Conservation (phyloP, 1,140 invertebrate genomes). For the Lucilia cuprina region DNA sequence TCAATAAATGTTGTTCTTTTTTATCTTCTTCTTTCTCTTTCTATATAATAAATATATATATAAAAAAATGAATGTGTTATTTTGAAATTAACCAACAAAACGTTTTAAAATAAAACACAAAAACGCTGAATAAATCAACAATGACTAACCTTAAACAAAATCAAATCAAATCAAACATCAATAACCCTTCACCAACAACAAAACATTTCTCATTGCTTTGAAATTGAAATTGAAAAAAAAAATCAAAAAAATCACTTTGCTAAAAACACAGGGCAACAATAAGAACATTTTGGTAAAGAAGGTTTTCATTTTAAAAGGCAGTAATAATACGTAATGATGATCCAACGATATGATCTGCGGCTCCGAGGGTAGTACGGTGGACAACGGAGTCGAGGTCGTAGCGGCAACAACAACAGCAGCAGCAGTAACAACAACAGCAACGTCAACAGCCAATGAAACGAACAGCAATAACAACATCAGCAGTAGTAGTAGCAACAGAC, state of each 20-base stretch:
- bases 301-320: slow-evolving; percentile 63
- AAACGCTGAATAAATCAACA: neutral
- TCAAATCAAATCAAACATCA: neutral
- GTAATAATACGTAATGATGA: slow-evolving; percentile 64
- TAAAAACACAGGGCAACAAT: slow-evolving; percentile 55
- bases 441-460: slow-evolving; percentile 37
- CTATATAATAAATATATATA: slow-evolving; percentile 36
- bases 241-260: slow-evolving; percentile 7
- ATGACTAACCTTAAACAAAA: neutral
- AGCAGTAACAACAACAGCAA: slow-evolving; percentile 42
- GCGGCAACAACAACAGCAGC: slow-evolving; percentile 43
- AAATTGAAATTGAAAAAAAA: neutral
- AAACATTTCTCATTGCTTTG: neutral
- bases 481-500: slow-evolving; percentile 35
- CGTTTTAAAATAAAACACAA: neutral
- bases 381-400: slow-evolving; percentile 47
- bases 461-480: slow-evolving; percentile 40
- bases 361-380: slow-evolving; percentile 54
- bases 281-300: slow-evolving; percentile 64
- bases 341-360: slow-evolving; percentile 63
- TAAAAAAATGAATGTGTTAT: neutral
- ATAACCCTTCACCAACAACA: neutral
- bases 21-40: slow-evolving; percentile 46
- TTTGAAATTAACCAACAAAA: neutral
- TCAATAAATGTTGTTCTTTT: slow-evolving; percentile 8